Conservation (phyloP, 2,113 vertebrate species). For the Lagopus muta region DNA sequence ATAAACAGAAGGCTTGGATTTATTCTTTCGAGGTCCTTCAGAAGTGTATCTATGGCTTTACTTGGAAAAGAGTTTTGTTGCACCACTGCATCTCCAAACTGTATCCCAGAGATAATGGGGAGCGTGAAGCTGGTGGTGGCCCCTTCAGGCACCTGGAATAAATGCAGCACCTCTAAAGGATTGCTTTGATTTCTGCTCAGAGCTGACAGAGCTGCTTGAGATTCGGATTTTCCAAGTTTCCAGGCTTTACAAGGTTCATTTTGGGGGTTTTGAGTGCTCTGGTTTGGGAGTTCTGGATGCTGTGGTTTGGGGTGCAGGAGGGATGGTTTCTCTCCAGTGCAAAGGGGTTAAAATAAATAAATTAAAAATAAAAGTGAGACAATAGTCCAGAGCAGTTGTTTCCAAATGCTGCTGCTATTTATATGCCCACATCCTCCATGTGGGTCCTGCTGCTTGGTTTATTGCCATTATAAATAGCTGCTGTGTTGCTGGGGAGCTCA, state of each 20-base stretch:
- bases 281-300: too few relatives aligned
- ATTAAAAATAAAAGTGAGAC: background rate
- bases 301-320: background rate
- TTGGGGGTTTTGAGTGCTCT: background rate
- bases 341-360: background rate
- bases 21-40: background rate
- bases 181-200: fast-evolving
- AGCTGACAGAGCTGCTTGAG: fast-evolving
- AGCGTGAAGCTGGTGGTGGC: background rate
- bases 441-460: background rate
- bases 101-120: fast-evolving
- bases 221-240: fast-evolving
- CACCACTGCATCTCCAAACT: fast-evolving
- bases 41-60: background rate
- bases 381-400: fast-evolving
- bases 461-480: background rate
- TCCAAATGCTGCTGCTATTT: background rate
- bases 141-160: fast-evolving
- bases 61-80: background rate
- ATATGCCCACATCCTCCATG: fast-evolving
- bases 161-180: fast-evolving
- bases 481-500: background rate
- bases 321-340: background rate
- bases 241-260: fast-evolving
- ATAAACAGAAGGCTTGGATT: background rate